Base-by-base conservation (phyloP, 2,113 vertebrate species). In the Eira barbara region DNA sequence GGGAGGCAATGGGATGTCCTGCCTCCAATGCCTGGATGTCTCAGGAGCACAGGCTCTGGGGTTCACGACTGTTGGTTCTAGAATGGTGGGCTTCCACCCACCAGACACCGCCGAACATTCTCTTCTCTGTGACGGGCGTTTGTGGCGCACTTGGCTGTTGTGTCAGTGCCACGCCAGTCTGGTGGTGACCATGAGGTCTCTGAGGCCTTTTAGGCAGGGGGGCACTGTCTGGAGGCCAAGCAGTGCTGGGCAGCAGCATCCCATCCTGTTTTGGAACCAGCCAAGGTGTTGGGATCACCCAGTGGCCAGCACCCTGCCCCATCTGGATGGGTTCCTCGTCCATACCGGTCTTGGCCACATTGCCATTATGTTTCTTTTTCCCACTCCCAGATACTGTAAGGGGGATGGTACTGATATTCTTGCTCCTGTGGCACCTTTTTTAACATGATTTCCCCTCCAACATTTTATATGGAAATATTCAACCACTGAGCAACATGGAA, bases 21-120 rank as follows among this genome's bases (percentile, higher is more conserved):
- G 11, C 15, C 20, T 81, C n/a, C 20, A 18, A 3, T 5, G 27
- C 0, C 0, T 0, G 23, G 9, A 6, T 25, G 47, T 52, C 34
- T 36, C 10, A 8, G 49, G 15, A 52, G 65, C 3, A 5, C 74
- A 47, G 49, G 20, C 21, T 34, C 15, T 3, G 23, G 20, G 47
- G 0, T 23, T n/a, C 7, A 8, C 0, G 2, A 36, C 29, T 14
- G 3, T 23, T 52, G 49, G 9, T 81, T 95, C 76, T 59, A 63
- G 91, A 55, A 52, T 3, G 23, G 39, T 29, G 45, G 39, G 36
- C n/a, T 55, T 42, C 18, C 0, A 15, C 21, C 69, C 0, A 0
- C 36, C 21, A 7, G 85, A 39, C 29, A 31, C 11, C 1, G 1
- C 21, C 8, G 8, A 39, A 21, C 2, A 6, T 57, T 52, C 18